phyloP scores from a whole-genome alignment of 2,888 invertebrate genomes.

The Volucella zonaria region DNA sequence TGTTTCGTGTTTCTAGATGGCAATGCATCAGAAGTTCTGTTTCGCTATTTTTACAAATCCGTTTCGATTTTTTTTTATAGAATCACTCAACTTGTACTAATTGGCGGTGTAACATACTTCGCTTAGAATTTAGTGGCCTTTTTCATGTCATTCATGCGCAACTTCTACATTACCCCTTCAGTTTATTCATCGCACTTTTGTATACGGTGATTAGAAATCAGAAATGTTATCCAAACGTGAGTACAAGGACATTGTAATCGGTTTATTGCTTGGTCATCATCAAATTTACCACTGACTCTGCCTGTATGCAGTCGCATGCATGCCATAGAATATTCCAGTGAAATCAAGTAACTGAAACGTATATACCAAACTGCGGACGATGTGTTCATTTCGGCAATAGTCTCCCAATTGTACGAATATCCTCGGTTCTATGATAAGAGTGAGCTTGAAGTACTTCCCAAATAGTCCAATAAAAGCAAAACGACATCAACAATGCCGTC shows the following conservation, averaged over 20 bases:
- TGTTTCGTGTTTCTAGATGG: no score
- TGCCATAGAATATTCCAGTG: constrained; percentile 17
- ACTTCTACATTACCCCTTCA: constrained; percentile 20
- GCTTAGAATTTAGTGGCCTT: neutral
- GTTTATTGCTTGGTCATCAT: constrained; percentile 64
- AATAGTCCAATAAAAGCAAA: constrained; percentile 1
- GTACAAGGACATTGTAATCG: constrained; percentile 32
- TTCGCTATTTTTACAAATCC: no score
- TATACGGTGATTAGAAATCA: constrained; percentile 57
- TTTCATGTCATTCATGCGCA: constrained; percentile 10
- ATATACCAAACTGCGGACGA: constrained; percentile 12
- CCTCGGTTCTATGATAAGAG: constrained; percentile 18
- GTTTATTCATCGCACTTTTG: constrained; percentile 31
- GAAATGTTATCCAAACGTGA: constrained; percentile 53
- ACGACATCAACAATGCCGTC: neutral
- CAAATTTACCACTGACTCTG: constrained; percentile 32
- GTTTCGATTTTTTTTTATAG: no score
- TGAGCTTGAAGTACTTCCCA: neutral
- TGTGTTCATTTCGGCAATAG: constrained; percentile 28
- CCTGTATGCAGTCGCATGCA: constrained; percentile 23
- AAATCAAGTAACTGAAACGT: neutral
- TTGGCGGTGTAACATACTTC: neutral
- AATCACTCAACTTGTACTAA: neutral
- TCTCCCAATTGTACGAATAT: constrained; percentile 50
- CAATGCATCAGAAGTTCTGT: no score